These are phyloP conservation scores for Morelia viridis DNA, from an alignment of 2,797 vertebrate species.

Conservation along the genomic window DNA sequence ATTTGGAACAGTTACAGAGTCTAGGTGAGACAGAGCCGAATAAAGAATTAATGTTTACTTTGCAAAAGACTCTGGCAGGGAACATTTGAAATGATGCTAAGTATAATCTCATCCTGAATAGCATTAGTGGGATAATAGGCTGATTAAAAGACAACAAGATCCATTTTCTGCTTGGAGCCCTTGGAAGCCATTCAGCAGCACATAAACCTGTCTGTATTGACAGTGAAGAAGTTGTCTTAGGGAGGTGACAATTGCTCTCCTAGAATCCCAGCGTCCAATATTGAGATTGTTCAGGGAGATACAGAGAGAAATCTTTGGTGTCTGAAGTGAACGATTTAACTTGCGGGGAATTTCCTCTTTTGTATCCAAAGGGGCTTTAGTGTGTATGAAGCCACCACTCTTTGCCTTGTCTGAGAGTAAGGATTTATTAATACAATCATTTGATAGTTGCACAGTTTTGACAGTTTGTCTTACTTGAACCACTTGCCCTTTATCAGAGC, in stretches of 20 bases:
- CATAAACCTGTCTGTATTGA: background rate
- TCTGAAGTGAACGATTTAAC: background rate
- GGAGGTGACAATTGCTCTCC: background rate
- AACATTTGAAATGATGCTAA: background rate
- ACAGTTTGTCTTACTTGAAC: background rate
- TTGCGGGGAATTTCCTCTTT: background rate
- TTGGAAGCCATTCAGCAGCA: background rate
- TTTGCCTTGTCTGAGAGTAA: background rate
- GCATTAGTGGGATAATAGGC: background rate
- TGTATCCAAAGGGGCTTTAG: background rate
- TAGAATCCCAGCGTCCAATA: background rate
- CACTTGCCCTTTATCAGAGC: background rate
- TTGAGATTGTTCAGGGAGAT: background rate
- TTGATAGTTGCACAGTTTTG: background rate
- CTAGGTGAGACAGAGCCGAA: background rate
- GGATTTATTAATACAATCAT: background rate
- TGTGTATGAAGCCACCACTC: background rate
- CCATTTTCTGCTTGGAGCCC: background rate
- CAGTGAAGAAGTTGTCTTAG: background rate
- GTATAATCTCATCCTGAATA: background rate
- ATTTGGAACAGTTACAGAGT: background rate
- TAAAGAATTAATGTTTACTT: background rate
- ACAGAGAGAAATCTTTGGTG: background rate
- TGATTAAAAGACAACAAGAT: background rate
- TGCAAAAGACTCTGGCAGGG: background rate